Conservation (phyloP, 2,113 vertebrate genomes). For the Butorides virescens region DNA sequence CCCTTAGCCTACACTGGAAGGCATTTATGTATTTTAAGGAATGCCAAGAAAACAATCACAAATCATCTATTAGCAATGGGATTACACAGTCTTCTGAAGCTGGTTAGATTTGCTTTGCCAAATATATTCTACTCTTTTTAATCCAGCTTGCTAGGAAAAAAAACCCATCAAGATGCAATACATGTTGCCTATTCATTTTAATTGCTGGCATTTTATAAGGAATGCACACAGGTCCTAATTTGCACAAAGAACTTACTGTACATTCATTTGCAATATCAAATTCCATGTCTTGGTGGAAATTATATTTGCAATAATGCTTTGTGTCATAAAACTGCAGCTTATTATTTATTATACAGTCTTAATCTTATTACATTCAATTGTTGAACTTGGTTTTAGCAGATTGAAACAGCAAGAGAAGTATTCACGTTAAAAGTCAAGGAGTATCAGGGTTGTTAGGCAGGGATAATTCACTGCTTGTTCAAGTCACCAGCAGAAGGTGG, state of each 20-base stretch:
- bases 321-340: background rate
- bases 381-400: background rate
- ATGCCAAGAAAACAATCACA: constrained; percentile 5
- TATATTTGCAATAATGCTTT: constrained; percentile 4
- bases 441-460: background rate
- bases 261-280: constrained; percentile 3
- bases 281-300: constrained; percentile 23
- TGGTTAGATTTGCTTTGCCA: constrained; percentile 26
- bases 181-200: constrained; percentile 17
- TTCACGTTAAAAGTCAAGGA: background rate
- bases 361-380: constrained; percentile 14
- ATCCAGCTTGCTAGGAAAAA: background rate
- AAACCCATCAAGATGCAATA: background rate
- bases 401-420: background rate
- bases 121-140: background rate
- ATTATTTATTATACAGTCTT: constrained; percentile 20
- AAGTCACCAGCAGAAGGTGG: background rate
- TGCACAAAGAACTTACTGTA: constrained; percentile 7
- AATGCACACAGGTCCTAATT: background rate
- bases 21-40: background rate
- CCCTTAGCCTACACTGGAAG: background rate
- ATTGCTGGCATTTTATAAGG: constrained; percentile 14
- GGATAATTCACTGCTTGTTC: background rate
- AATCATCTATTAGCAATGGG: background rate
- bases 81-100: background rate